These are phyloP conservation scores for Apodemia hepburni DNA, from an alignment of 2,888 invertebrate species.

Conservation along the genomic window DNA sequence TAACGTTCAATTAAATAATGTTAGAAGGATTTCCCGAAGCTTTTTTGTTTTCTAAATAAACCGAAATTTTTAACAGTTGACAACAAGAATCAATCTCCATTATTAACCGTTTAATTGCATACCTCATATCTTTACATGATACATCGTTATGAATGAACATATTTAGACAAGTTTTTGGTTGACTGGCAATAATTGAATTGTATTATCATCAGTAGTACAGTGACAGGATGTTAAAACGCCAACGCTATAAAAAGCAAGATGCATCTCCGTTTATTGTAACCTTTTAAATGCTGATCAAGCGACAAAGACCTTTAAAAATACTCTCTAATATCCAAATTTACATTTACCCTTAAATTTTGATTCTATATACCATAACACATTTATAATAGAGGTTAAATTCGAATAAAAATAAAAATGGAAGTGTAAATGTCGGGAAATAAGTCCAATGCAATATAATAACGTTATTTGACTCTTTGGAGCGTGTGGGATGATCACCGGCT, in stretches of 20 bases:
- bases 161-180: background rate
- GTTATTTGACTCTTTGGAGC: conserved; percentile 60
- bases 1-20: too few species aligned
- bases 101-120: background rate
- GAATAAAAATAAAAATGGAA: conserved; percentile 21
- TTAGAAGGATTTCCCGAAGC: too few species aligned
- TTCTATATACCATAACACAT: conserved; percentile 20
- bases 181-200: conserved; percentile 21
- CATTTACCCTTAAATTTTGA: conserved; percentile 21
- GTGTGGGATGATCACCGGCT: conserved; percentile 71
- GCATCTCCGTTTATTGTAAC: conserved; percentile 54
- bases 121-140: background rate
- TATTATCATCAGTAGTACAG: conserved; percentile 34
- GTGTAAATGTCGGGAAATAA: conserved; percentile 33
- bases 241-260: conserved; percentile 49
- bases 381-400: conserved; percentile 36
- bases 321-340: conserved; percentile 47
- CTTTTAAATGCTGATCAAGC: conserved; percentile 61
- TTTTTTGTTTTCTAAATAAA: too few species aligned
- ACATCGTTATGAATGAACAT: background rate
- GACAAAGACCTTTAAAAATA: conserved; percentile 70
- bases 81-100: background rate
- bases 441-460: conserved; percentile 61
- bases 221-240: conserved; percentile 38
- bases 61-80: too few species aligned